phyloP scores from a whole-genome alignment of 2,797 vertebrate genomes.

The Catharus ustulatus region DNA sequence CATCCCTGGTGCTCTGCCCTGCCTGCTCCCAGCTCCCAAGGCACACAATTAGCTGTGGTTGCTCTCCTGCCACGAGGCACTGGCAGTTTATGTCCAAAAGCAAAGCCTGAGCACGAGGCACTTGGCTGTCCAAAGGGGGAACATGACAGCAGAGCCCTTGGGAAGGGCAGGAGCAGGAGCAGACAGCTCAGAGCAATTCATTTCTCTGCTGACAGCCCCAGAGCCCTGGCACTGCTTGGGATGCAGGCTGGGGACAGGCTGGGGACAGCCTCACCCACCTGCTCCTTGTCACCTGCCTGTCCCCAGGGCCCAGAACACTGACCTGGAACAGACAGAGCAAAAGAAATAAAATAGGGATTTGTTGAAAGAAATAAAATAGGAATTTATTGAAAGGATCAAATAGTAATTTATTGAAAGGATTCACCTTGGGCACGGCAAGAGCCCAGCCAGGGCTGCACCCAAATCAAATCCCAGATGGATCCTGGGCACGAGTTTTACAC shows the following conservation, averaged over 20 bases:
- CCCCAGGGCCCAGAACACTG: background rate
- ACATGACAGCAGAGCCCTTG: background rate
- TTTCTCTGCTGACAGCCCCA: background rate
- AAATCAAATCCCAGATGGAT: too few species aligned
- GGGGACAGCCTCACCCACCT: background rate
- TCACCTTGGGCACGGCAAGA: too few species aligned
- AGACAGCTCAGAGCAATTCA: background rate
- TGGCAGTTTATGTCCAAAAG: background rate
- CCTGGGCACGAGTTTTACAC: too few species aligned
- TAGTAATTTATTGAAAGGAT: too few species aligned
- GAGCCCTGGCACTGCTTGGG: accelerated
- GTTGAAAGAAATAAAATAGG: too few species aligned
- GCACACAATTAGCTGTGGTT: background rate
- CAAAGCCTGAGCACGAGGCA: background rate
- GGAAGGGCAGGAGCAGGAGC: accelerated
- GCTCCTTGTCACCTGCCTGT: background rate
- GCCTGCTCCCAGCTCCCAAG: background rate
- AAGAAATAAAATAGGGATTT: too few species aligned
- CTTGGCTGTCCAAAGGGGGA: background rate
- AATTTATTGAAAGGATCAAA: too few species aligned
- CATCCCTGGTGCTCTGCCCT: background rate
- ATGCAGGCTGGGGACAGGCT: accelerated
- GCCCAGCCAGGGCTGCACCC: too few species aligned
- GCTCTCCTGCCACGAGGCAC: accelerated
- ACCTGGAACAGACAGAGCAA: too few species aligned